Evolutionary conservation across 1,140 invertebrate genomes (phyloP).

Genomic region (Aphelenchoides avenae): DNA sequence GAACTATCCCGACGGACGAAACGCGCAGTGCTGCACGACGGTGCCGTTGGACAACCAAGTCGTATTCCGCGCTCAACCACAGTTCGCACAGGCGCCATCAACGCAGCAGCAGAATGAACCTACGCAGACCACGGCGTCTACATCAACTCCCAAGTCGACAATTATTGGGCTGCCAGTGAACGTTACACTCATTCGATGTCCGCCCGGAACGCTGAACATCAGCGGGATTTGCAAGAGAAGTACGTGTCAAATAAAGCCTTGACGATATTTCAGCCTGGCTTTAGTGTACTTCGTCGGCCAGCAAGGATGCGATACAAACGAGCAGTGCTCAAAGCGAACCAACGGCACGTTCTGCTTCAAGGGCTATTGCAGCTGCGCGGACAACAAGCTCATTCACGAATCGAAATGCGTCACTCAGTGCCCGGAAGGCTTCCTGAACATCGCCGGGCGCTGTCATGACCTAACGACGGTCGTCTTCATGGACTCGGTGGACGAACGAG

Average conservation of each 20-base stretch:
- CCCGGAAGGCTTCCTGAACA: constrained; percentile 58
- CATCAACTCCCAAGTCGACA: too few relatives aligned
- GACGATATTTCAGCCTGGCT: constrained; percentile 14
- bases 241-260: constrained; percentile 26
- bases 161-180: constrained; percentile 14
- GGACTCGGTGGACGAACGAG: constrained; percentile 57
- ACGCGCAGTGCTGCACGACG: constrained; percentile 45
- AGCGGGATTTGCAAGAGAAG: constrained; percentile 50
- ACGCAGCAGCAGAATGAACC: too few relatives aligned
- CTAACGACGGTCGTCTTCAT: constrained; percentile 59
- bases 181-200: constrained; percentile 30
- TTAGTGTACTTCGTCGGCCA: constrained; percentile 52
- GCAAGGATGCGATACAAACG: constrained; percentile 52
- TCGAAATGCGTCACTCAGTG: constrained; percentile 49
- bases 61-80: constrained; percentile 32
- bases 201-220: constrained; percentile 45
- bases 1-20: constrained; percentile 43
- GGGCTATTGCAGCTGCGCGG: constrained; percentile 51
- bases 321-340: constrained; percentile 40
- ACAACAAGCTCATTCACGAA: constrained; percentile 47
- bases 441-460: constrained; percentile 57
- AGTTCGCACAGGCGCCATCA: constrained; percentile 5
- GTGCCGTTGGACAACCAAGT: constrained; percentile 43
- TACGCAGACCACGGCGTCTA: too few relatives aligned
- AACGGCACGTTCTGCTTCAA: constrained; percentile 44